Evolutionary conservation across 2,113 vertebrate genomes (phyloP).

Genomic region (Chaetops frenatus): DNA sequence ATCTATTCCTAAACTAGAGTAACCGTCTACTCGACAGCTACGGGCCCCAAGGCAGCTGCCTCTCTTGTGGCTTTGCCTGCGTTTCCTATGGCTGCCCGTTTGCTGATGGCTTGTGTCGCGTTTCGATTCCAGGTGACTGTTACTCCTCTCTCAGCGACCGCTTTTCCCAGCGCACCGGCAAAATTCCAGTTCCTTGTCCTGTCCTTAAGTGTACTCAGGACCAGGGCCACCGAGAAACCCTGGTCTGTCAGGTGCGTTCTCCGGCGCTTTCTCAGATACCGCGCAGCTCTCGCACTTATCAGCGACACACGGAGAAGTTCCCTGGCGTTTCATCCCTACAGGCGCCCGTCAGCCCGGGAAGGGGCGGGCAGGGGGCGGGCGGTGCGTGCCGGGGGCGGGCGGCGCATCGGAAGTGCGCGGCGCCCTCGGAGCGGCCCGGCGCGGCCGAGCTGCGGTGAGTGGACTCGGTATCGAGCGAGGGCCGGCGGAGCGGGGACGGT

Average conservation of each 20-base stretch:
- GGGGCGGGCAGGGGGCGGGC: background rate
- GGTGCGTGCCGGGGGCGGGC: background rate
- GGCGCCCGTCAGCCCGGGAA: background rate
- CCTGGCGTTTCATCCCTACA: fast-evolving
- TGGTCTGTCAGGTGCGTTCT: background rate
- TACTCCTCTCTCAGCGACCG: background rate
- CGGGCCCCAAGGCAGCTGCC: background rate
- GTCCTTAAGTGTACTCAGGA: background rate
- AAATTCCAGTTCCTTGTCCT: background rate
- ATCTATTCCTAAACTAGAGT: background rate
- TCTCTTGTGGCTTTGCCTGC: background rate
- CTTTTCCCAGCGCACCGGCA: background rate
- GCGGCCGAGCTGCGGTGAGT: background rate
- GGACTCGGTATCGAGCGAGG: too few relatives aligned
- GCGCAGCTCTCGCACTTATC: fast-evolving
- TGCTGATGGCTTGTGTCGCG: background rate
- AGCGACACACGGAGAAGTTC: fast-evolving
- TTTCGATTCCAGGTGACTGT: background rate
- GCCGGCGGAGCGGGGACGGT: background rate
- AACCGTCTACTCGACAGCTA: background rate
- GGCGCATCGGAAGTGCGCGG: background rate
- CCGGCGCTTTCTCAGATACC: background rate
- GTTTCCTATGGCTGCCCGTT: fast-evolving
- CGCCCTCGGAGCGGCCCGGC: background rate
- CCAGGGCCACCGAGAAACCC: background rate